These are phyloP conservation scores for Peromyscus nudipes DNA, from an alignment of 2,797 vertebrate species.

Conservation along the genomic window DNA sequence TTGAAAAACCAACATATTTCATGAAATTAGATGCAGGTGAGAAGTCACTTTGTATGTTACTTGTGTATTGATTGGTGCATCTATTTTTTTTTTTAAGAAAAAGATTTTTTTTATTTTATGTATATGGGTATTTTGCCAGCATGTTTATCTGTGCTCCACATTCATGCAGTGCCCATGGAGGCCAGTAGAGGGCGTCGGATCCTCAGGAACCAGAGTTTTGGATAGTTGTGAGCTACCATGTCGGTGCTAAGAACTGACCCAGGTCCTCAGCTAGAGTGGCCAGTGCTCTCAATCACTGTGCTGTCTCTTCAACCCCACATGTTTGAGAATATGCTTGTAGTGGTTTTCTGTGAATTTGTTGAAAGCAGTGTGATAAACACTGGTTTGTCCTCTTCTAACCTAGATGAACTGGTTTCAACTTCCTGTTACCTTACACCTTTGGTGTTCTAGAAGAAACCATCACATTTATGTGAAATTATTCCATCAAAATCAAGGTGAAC, in stretches of 20 bases:
- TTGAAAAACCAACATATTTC: constrained; percentile 95
- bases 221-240: background rate
- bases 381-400: constrained; percentile 31
- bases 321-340: background rate
- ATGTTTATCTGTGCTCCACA: background rate
- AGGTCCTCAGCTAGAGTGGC: too few species aligned
- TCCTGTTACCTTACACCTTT: constrained; percentile 23
- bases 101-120: too few species aligned
- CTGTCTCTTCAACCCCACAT: background rate
- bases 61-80: background rate
- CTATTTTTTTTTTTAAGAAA: background rate
- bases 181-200: background rate
- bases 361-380: background rate
- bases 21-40: constrained; percentile 99
- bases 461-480: background rate
- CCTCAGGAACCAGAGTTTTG: too few species aligned
- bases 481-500: constrained; percentile 20
- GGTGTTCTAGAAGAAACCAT: constrained; percentile 36
- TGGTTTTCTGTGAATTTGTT: background rate
- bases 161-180: background rate
- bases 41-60: constrained; percentile 40
- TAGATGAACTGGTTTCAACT: constrained; percentile 36
- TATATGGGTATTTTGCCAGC: background rate
- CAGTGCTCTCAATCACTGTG: too few species aligned
- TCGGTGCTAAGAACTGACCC: background rate